These are phyloP conservation scores for Silvanus unidentatus DNA, from an alignment of 2,888 invertebrate genomes.

Conservation along the genomic window DNA sequence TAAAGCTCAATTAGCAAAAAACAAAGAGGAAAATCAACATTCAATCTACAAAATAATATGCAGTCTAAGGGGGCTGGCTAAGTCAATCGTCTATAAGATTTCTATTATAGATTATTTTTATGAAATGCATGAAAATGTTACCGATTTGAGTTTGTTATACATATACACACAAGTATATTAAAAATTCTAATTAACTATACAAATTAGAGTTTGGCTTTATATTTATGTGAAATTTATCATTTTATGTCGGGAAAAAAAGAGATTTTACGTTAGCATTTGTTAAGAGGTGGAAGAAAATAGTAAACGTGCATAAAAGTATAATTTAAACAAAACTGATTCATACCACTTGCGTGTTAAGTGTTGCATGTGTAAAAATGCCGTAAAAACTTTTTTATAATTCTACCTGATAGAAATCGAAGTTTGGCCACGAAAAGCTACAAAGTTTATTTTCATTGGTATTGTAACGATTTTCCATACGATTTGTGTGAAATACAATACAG, in stretches of 20 bases:
- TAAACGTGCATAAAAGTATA: conserved; percentile 16
- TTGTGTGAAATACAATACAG: conserved; percentile 13
- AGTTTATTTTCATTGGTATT: conserved; percentile 30
- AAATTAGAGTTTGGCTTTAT: no score
- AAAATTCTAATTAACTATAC: no score
- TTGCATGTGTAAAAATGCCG: conserved; percentile 45
- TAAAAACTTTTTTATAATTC: conserved; percentile 42
- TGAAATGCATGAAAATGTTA: no score
- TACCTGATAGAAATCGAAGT: conserved; percentile 38
- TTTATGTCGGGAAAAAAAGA: no score
- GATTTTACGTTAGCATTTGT: conserved; percentile 1
- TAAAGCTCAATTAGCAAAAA: conserved; percentile 13
- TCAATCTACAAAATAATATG: no score
- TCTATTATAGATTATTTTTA: no score
- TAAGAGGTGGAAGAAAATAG: conserved; percentile 3
- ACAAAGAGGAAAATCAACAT: conserved; percentile 3
- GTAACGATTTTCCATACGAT: conserved; percentile 29
- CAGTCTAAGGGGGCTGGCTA: no score
- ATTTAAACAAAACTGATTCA: conserved; percentile 26
- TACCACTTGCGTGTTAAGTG: conserved; percentile 35
- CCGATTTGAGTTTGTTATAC: no score
- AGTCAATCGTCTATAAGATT: no score
- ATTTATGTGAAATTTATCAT: no score
- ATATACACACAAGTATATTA: no score
- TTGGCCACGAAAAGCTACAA: conserved; percentile 37